Percentiles rank a stretch among this genome's conserved stretches.
These are phyloP conservation scores for Drosophila putrida DNA, from an alignment of 2,888 invertebrate species.

Conservation along the genomic window DNA sequence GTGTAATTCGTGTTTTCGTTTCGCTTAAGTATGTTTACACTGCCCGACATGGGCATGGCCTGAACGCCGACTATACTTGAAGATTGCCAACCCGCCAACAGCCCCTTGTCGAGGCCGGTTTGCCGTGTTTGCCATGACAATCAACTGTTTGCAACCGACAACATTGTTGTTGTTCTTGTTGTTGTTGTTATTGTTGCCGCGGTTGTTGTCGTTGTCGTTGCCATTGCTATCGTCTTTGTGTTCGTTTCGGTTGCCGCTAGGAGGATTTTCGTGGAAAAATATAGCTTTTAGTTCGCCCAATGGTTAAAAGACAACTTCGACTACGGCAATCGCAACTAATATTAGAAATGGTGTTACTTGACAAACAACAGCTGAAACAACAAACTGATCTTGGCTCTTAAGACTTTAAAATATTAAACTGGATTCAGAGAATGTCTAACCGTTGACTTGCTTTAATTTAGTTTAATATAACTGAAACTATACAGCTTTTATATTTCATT, in stretches of 20 bases:
- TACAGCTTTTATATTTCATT: no score
- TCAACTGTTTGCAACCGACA: conserved; percentile 64
- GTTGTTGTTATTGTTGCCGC: not conserved
- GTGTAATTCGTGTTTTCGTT: conserved; percentile 71
- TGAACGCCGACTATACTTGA: conserved; percentile 24
- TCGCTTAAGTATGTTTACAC: conserved; percentile 76
- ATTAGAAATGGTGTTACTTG: conserved; percentile 62
- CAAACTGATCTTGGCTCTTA: conserved; percentile 3
- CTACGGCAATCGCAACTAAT: conserved; percentile 25
- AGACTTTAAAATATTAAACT: conserved; percentile 2
- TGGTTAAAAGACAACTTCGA: conserved; percentile 28
- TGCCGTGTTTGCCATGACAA: conserved; percentile 57
- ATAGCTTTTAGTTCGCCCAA: conserved; percentile 60
- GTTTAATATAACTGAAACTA: not conserved
- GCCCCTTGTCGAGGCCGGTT: conserved; percentile 34
- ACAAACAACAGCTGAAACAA: conserved; percentile 55
- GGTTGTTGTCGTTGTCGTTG: conserved; percentile 8
- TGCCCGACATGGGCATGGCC: conserved; percentile 59
- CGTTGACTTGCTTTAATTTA: not conserved
- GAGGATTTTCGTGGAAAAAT: conserved; percentile 69
- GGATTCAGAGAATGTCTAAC: not conserved
- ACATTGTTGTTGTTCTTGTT: conserved; percentile 22
- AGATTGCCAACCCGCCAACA: conserved; percentile 34
- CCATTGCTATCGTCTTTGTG: conserved; percentile 41
- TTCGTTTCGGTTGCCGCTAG: conserved; percentile 42